A percentile compares a stretch with the other conserved stretches of the same genome.
Conservation (phyloP, 1,140 invertebrate species). For the Ridgeia piscesae region DNA sequence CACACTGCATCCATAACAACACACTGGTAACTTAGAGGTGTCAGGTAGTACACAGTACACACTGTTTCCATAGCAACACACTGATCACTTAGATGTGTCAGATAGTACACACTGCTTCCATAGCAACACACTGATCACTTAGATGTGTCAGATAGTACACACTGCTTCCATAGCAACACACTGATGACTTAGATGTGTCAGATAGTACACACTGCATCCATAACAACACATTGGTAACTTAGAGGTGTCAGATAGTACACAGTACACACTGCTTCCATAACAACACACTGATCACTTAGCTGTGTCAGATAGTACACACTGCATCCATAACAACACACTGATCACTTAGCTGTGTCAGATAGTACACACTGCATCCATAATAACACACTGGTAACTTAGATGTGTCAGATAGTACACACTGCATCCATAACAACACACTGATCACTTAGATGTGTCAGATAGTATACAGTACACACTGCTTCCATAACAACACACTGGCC, state of each 20-base stretch:
- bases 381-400: neutral
- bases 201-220: conserved; percentile 57
- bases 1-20: neutral
- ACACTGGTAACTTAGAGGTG: conserved; percentile 58
- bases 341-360: conserved; percentile 70
- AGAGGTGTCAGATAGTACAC: conserved; percentile 79
- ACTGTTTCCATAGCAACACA: neutral
- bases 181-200: conserved; percentile 64
- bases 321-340: neutral
- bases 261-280: conserved; percentile 28
- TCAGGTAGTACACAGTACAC: conserved; percentile 69
- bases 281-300: neutral
- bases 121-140: neutral
- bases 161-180: neutral
- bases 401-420: conserved; percentile 69
- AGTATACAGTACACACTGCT: conserved; percentile 32
- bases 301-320: conserved; percentile 70
- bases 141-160: conserved; percentile 69
- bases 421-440: neutral
- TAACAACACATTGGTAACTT: neutral
- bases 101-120: conserved; percentile 57
- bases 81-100: conserved; percentile 64
- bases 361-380: conserved; percentile 27
- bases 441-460: conserved; percentile 69
- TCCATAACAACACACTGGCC: neutral